Percentiles rank a stretch among this genome's conserved stretches.
Evolutionary conservation across 1,140 invertebrate genomes (phyloP).

Genomic region (Chionoecetes opilio): DNA sequence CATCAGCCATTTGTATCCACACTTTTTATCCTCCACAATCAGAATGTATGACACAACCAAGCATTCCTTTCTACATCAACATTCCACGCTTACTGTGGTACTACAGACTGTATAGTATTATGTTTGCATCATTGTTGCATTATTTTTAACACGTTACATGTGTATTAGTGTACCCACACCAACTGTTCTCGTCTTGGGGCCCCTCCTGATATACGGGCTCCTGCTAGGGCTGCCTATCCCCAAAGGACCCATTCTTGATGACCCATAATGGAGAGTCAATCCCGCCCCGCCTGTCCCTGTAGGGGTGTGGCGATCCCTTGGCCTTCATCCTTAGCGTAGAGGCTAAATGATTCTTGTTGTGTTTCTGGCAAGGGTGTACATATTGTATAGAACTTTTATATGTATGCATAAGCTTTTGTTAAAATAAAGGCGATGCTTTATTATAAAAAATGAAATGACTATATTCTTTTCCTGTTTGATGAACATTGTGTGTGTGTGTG

Average conservation of each 20-base stretch:
- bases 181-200: slow-evolving; percentile 70
- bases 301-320: neutral
- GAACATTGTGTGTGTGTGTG: slow-evolving; percentile 27
- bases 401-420: slow-evolving; percentile 78
- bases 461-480: neutral
- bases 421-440: slow-evolving; percentile 78
- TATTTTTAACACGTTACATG: slow-evolving; percentile 54
- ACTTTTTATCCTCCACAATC: neutral
- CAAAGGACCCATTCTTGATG: neutral
- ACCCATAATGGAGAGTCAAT: neutral
- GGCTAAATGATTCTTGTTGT: neutral
- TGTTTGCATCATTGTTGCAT: slow-evolving; percentile 59
- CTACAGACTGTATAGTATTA: slow-evolving; percentile 71
- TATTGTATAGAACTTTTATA: slow-evolving; percentile 76
- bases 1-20: neutral
- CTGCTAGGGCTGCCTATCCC: neutral
- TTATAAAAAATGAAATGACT: neutral
- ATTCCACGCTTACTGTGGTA: slow-evolving; percentile 55
- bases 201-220: neutral
- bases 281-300: neutral
- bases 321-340: neutral
- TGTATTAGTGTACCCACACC: slow-evolving; percentile 46
- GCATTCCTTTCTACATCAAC: neutral
- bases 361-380: slow-evolving; percentile 57
- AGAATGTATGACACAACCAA: neutral